These are phyloP conservation scores for Dendrophyllia cribrosa DNA, from an alignment of 64 coral and sea anemone genomes.

Conservation along the genomic window DNA sequence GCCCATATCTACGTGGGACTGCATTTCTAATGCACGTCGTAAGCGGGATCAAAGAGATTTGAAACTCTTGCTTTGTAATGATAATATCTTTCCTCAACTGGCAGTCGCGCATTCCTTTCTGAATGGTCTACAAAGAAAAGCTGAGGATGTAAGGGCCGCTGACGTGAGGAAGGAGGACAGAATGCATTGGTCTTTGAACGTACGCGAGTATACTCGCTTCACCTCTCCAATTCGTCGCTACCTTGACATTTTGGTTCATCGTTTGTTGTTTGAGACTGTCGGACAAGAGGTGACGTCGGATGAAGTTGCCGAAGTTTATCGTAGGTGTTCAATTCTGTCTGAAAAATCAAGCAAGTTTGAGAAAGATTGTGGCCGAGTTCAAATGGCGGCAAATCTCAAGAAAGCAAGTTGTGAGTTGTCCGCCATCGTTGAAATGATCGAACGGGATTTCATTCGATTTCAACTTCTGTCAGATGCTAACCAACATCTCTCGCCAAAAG, in stretches of 20 bases:
- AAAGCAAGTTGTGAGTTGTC: background rate
- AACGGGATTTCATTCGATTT: conserved; percentile 33
- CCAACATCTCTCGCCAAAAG: background rate
- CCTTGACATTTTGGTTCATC: conserved; percentile 81
- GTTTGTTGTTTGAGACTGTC: background rate
- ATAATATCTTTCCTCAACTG: conserved; percentile 71
- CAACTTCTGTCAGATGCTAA: background rate
- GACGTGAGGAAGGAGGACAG: background rate
- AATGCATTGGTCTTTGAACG: conserved; percentile 59
- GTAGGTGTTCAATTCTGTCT: conserved; percentile 56
- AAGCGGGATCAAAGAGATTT: conserved; percentile 1
- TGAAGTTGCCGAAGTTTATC: conserved; percentile 54
- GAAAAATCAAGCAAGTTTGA: conserved; percentile 73
- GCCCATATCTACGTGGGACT: background rate
- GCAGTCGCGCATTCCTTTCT: conserved; percentile 45
- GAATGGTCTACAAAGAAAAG: conserved; percentile 43
- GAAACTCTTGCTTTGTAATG: conserved; percentile 60
- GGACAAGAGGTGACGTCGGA: background rate
- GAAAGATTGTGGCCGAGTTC: conserved; percentile 58
- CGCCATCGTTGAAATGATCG: conserved; percentile 37
- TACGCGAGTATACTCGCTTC: conserved; percentile 72
- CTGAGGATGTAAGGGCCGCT: background rate
- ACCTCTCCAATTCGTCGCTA: conserved; percentile 93
- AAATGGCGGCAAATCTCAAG: conserved; percentile 53
- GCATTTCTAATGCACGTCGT: background rate